Evolutionary conservation across 2,113 vertebrate species (phyloP), one percentile per base, ranked within the genome.

Genomic region (Pseudopipra pipra): DNA sequence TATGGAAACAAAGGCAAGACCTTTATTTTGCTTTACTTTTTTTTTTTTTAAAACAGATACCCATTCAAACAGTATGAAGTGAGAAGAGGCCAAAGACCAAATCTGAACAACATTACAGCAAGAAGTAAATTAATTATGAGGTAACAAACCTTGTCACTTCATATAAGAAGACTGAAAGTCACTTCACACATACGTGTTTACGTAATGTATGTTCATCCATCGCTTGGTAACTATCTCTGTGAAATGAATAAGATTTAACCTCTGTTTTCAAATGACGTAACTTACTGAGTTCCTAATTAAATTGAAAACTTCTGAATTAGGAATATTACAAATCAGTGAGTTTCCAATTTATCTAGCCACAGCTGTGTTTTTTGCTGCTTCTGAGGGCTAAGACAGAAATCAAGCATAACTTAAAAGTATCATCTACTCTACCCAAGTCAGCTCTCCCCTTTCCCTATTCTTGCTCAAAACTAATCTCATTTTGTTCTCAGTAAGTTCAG

Each of bases 31-130:
- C 3, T 17, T 8, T 35, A 35, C 15, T 44, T 41, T 18, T 61
- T 18, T 12, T 18, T 12, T 46, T 12, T 37, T 24, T 47, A 24
- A 2, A 67, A n/a, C 5, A 0, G 0, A 72, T 49, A 79, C 10
- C 10, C 11, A 46, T 55, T 87, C 18, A 71, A 46, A 61, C 7
- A 46, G 20, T 14, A 39, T 11, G 10, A 65, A 52, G 9, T 30
- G 4, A 79, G 25, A 74, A 67, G 21, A 91, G 46, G 68, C 67
- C 56, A 87, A 86, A 81, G 80, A 75, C 19, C 39, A 70, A 43
- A 55, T 74, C 8, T 43, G 37, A 94, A 44, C 39, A 77, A 71
- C 11, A 39, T 75, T 63, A 62, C 28, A 78, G 24, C 33, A 59
- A 85, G 28, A n/a, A 95, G 47, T 21, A 70, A 70, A 84, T 33